Base-by-base conservation (phyloP, 2,888 invertebrate species). In the Euzophera pinguis region DNA sequence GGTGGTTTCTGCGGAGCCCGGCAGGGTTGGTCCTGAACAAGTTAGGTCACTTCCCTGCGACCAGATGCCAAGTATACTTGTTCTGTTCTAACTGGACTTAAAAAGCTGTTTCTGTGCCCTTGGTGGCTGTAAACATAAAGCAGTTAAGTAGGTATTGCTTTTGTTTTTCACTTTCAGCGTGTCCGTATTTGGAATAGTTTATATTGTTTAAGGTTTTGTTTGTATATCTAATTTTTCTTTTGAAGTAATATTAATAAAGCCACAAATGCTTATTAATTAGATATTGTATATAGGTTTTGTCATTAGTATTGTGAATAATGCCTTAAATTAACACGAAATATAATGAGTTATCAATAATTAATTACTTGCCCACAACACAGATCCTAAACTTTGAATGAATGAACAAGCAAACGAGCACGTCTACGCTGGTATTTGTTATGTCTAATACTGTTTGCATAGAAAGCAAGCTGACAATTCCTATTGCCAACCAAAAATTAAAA, bases 31-130 rank as follows among this genome's bases (percentile, higher is more conserved):
- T 82, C 79, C 81, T 81, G 83, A 83, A 88, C 89, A 74, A 86
- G 89, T 88, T 84, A 80, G 81, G 84, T 74, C 85, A 83, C 84
- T 84, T 82, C 82, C 79, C 78, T 78, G 71, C 81, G 75, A 76
- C 85, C 86, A 85, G 85, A 86, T 88, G 85, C 83, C 83, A 81
- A 81, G 78, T 79, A 85, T 84, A 86, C 88, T 80, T 73, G 88
- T 88, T 85, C 87, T 83, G 77, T 82, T 85, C 88, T 89, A 88
- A 89, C 89, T 86, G 88, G 86, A 86, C 80, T 83, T 68, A 71
- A 71, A 84, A 88, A 89, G 87, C 88, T 88, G 88, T 78, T 81
- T 69, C 74, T 70, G 73, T 65, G 66, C 73, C 77, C 77, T 76
- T 72, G 70, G 12, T 49, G 27, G 37, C 29, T 13, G 27, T 38